Base-by-base conservation (phyloP, 92 coral and sea anemone species). In the Porites evermanni region DNA sequence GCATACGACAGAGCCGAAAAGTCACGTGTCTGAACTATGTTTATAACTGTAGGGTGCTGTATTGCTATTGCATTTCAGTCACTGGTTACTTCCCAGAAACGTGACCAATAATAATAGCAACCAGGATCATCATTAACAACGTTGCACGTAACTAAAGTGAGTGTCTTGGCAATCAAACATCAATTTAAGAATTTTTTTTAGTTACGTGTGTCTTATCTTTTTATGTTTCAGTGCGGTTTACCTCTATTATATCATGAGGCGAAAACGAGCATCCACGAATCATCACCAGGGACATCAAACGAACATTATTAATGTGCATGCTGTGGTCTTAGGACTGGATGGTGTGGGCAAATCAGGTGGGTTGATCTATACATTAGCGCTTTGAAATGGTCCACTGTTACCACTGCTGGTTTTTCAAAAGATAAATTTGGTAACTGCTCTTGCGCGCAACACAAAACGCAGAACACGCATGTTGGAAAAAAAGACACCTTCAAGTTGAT, bases 281-380 rank as follows among this genome's bases (percentile, higher is more conserved):
- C 61, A 14, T 64, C 32, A 74, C 19, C 78, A 74, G 12, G 78
- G 13, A 56, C 69, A 58, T 70, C 86, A 79, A 18, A 18, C 80
- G 14, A 58, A 53, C 71, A 79, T 88, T 11, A 71, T 75, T 13
- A 80, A 67, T 52, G 89, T 89, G 0, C 89, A 89, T 16, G 91
- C 93, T 5, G 95, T 92, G 3, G 87, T 94, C 13, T 75, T 89
- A 7, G 98, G 98, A 1, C 83, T 87, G 87, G 93, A 94, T 65
- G 98, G 98, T 12, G 98, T 94, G 12, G 98, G 98, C 32, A 94
- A 94, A 67, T 94, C 98, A 69, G 98, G 98, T 94, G 72, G 47
- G 79, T 38, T 20, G 12, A 8, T 7, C 8, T 52, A 60, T 1
- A 24, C 11, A 38, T 47, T 11, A 19, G 47, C 47, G 60, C 60